Conservation (phyloP, 1,140 invertebrate species). For the Hyles vespertilio region DNA sequence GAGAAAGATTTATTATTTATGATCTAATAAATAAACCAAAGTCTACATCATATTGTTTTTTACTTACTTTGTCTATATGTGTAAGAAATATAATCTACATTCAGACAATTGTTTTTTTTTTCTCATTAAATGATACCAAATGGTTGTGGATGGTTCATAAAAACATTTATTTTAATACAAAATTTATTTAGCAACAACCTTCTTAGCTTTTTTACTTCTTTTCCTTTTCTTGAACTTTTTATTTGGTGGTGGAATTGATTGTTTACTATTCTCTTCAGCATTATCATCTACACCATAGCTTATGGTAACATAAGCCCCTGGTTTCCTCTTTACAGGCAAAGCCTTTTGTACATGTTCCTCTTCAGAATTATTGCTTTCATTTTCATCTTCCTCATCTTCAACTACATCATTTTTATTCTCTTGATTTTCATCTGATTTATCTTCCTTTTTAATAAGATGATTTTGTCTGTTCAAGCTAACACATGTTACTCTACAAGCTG, state of each 20-base stretch:
- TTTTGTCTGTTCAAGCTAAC: slow-evolving; percentile 70
- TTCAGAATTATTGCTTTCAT: too few species aligned
- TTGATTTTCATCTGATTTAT: slow-evolving; percentile 34
- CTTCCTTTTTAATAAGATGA: slow-evolving; percentile 65
- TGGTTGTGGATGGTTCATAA: neutral
- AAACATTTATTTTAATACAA: slow-evolving; percentile 12
- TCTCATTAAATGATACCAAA: slow-evolving; percentile 1
- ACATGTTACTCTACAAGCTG: slow-evolving; percentile 79
- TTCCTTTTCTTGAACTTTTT: slow-evolving; percentile 60
- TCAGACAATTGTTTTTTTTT: slow-evolving; percentile 29
- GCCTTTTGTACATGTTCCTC: slow-evolving; percentile 5
- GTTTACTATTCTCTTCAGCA: slow-evolving; percentile 17
- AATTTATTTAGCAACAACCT: slow-evolving; percentile 23
- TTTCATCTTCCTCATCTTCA: slow-evolving; percentile 26
- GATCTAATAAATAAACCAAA: slow-evolving; percentile 74
- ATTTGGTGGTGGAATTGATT: slow-evolving; percentile 30
- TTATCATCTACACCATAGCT: slow-evolving; percentile 50
- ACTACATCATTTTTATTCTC: slow-evolving; percentile 35
- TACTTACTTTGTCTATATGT: slow-evolving; percentile 48
- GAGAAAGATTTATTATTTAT: slow-evolving; percentile 67
- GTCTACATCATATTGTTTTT: slow-evolving; percentile 66
- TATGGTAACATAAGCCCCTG: slow-evolving; percentile 59
- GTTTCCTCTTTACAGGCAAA: slow-evolving; percentile 41
- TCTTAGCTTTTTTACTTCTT: slow-evolving; percentile 52
- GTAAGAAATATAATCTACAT: slow-evolving; percentile 50